Conservation (phyloP, 2,113 vertebrate species). For the Larimichthys crocea region DNA sequence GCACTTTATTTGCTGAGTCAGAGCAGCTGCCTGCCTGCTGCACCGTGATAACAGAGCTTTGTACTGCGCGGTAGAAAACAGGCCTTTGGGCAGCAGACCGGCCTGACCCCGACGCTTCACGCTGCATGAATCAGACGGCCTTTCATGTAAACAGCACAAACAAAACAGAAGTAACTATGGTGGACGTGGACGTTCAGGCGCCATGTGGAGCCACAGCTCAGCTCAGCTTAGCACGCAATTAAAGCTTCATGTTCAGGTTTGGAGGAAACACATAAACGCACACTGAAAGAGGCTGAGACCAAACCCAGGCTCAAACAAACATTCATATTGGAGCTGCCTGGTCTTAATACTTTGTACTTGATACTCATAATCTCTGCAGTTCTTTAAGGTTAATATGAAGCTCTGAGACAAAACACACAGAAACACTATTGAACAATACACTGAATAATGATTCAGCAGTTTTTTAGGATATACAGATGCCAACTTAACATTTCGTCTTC, state of each 20-base stretch:
- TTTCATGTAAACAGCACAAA: conserved; percentile 19
- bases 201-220: background rate
- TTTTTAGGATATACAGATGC: too few relatives aligned
- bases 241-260: too few relatives aligned
- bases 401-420: too few relatives aligned
- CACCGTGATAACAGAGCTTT: conserved; percentile 41
- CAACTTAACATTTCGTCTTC: too few relatives aligned
- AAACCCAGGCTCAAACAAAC: background rate
- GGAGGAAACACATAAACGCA: background rate
- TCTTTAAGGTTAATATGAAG: too few relatives aligned
- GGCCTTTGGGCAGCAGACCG: conserved; percentile 18
- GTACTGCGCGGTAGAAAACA: conserved; percentile 24
- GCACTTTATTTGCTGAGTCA: conserved; percentile 64
- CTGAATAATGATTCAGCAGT: too few relatives aligned
- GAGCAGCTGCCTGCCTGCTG: conserved; percentile 40
- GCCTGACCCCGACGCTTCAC: conserved; percentile 17
- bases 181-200: background rate
- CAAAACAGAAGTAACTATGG: background rate
- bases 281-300: background rate
- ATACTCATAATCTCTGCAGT: background rate
- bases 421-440: too few relatives aligned
- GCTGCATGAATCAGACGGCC: conserved; percentile 14
- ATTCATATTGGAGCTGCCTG: background rate
- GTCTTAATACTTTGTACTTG: background rate
- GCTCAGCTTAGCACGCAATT: too few relatives aligned